Percentiles rank a stretch among this genome's conserved stretches.
phyloP scores from a whole-genome alignment of 2,797 vertebrate species.

The Micromesistius poutassou region DNA sequence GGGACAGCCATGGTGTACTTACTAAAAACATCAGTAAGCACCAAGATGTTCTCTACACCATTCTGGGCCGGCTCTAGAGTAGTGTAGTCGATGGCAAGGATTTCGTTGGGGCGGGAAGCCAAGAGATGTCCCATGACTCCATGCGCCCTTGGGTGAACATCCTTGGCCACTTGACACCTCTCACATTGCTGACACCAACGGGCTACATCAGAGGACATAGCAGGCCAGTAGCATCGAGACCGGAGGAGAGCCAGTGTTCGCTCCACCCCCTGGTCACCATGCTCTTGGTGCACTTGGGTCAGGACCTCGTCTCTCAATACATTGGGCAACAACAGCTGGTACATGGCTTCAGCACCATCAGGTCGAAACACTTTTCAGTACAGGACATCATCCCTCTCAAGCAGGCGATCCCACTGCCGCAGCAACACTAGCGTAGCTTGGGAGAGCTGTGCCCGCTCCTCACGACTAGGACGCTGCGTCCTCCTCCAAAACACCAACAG shows the following conservation, averaged over 20 bases:
- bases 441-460: not conserved
- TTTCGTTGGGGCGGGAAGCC: not conserved
- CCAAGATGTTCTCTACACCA: not conserved
- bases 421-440: not conserved
- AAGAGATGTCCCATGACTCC: not conserved
- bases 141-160: not conserved
- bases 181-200: too few relatives aligned
- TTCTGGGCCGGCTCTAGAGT: not conserved
- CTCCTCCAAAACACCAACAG: too few relatives aligned
- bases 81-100: not conserved
- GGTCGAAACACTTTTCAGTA: too few relatives aligned
- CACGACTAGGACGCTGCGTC: too few relatives aligned
- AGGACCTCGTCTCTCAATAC: too few relatives aligned
- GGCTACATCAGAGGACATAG: not conserved
- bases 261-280: too few relatives aligned
- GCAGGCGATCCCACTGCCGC: not conserved
- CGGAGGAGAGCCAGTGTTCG: not conserved
- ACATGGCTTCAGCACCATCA: not conserved
- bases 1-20: not conserved
- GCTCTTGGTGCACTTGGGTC: too few relatives aligned
- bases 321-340: too few relatives aligned
- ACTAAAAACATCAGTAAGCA: not conserved
- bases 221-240: not conserved
- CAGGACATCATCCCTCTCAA: not conserved
- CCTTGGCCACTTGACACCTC: not conserved